Evolutionary conservation across 2,888 invertebrate species (phyloP).

Genomic region (Coecobrya sp.): DNA sequence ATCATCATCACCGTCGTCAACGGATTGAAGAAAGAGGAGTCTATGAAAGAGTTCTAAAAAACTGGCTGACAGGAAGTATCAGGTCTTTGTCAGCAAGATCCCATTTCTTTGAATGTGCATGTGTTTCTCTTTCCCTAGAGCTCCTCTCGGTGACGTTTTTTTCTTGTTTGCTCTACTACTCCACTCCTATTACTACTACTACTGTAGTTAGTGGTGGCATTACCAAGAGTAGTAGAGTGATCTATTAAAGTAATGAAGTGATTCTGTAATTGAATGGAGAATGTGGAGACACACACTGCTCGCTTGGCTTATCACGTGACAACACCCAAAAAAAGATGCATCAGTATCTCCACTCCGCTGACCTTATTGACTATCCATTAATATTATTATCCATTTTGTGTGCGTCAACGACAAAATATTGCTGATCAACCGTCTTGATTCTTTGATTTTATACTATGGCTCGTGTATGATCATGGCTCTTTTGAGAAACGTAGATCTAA

Average conservation of each 20-base stretch:
- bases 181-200: not conserved
- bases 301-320: constrained; percentile 32
- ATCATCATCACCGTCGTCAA: constrained; percentile 9
- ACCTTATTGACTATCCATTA: constrained; percentile 74
- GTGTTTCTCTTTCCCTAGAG: constrained; percentile 40
- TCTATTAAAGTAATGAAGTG: constrained; percentile 75
- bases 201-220: too few species aligned
- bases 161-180: not conserved
- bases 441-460: not conserved
- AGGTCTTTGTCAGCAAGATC: constrained; percentile 76
- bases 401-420: constrained; percentile 17
- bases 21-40: not conserved
- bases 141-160: not conserved
- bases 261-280: constrained; percentile 67
- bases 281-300: too few species aligned
- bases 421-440: not conserved
- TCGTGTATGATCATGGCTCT: not conserved
- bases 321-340: constrained; percentile 18
- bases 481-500: too few species aligned
- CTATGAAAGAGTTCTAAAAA: constrained; percentile 24
- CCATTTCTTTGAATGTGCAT: constrained; percentile 43
- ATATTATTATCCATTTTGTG: constrained; percentile 47
- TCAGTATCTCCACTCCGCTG: constrained; percentile 15
- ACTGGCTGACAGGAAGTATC: constrained; percentile 78
- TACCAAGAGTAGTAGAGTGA: not conserved